Conservation (phyloP, 2,888 invertebrate genomes). For the Lumbricus terrestris region DNA sequence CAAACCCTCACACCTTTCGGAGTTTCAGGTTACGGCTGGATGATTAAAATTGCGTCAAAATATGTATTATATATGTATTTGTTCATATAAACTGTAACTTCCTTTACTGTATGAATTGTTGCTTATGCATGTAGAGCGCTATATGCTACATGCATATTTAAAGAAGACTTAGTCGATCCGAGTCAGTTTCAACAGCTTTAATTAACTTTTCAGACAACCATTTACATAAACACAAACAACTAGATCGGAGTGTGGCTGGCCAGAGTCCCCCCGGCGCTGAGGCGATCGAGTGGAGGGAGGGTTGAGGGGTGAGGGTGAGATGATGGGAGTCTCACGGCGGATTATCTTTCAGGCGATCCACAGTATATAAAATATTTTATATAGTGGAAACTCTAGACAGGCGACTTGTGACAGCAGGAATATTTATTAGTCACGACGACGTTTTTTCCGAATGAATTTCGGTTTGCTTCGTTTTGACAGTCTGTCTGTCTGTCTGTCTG, state of each 20-base stretch:
- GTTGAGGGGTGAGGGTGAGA: too few species aligned
- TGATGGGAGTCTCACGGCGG: not conserved
- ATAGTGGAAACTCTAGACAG: too few species aligned
- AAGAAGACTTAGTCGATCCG: too few species aligned
- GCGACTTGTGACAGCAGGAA: not conserved
- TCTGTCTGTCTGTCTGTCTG: not conserved
- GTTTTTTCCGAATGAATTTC: not conserved
- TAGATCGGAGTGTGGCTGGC: too few species aligned
- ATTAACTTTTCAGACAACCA: not conserved
- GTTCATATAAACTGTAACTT: too few species aligned
- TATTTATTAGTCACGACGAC: not conserved
- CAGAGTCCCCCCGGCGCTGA: too few species aligned
- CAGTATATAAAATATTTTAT: too few species aligned
- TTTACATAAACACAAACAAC: not conserved
- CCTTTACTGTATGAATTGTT: too few species aligned
- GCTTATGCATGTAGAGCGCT: not conserved
- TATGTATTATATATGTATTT: too few species aligned
- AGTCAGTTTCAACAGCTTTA: not conserved
- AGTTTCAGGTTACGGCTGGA: not conserved
- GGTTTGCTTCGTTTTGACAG: not conserved
- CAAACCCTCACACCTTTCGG: not conserved
- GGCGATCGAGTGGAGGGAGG: too few species aligned
- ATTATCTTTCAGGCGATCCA: not conserved
- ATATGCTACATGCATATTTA: too few species aligned
- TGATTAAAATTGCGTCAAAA: not conserved